Percentiles rank a stretch among this genome's conserved stretches.
Conservation (phyloP, 2,797 vertebrate species). For the Liparis tanakae region DNA sequence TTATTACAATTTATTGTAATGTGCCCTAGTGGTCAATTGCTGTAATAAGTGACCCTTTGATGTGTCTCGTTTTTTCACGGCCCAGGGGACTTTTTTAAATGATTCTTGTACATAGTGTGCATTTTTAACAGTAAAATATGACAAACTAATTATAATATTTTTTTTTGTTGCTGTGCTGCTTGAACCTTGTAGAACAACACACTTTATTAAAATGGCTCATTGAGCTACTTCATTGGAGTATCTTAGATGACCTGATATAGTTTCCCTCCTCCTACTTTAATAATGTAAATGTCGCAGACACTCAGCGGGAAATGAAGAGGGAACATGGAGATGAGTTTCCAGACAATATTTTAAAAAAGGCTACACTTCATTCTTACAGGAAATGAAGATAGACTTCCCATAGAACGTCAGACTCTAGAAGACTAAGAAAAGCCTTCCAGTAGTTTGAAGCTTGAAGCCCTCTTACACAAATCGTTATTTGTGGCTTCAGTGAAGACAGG, state of each 20-base stretch:
- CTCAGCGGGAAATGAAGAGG: not conserved
- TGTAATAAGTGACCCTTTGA: constrained; percentile 5
- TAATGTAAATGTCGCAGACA: constrained; percentile 32
- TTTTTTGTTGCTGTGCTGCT: not conserved
- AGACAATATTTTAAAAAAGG: constrained; percentile 11
- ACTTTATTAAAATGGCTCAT: not conserved
- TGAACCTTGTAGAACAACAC: not conserved
- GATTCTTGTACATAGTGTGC: not conserved
- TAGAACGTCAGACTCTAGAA: not conserved
- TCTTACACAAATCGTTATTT: constrained; percentile 20
- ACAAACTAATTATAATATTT: not conserved
- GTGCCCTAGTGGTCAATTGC: not conserved
- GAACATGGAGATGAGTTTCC: constrained; percentile 10
- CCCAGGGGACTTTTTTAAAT: not conserved
- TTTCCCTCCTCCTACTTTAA: constrained; percentile 19
- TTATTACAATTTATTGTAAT: constrained; percentile 2
- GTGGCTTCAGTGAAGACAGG: constrained; percentile 28
- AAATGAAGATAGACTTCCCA: constrained; percentile 19
- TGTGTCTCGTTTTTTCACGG: too few species aligned
- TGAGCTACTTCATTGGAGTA: not conserved
- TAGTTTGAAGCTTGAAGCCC: not conserved
- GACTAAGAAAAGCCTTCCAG: constrained; percentile 26
- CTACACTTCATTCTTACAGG: constrained; percentile 13
- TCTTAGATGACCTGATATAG: not conserved
- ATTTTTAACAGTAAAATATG: not conserved